These are phyloP conservation scores for Carollia perspicillata DNA, from an alignment of 2,113 vertebrate genomes.

Conservation along the genomic window DNA sequence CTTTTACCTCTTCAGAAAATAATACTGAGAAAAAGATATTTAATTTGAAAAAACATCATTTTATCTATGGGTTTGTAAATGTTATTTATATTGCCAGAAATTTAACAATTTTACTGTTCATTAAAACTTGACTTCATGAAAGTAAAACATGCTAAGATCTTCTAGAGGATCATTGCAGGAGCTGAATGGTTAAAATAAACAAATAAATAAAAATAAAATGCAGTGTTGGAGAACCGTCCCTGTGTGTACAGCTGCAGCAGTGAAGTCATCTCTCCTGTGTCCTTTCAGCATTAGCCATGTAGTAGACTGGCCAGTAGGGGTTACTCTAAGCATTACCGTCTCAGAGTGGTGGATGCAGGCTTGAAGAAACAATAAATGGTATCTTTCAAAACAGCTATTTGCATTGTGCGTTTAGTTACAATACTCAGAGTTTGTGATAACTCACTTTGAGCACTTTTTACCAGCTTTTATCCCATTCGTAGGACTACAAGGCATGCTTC, in stretches of 20 bases:
- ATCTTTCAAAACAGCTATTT: not conserved
- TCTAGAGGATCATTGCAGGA: not conserved
- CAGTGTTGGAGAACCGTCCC: not conserved
- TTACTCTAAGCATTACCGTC: slow-evolving; percentile 19
- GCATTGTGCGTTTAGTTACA: not conserved
- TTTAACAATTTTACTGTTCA: not conserved
- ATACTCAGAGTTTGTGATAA: not conserved
- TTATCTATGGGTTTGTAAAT: not conserved
- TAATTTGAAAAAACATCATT: not conserved
- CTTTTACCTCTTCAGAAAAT: not conserved
- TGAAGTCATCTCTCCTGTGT: not conserved
- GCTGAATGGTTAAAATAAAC: too few relatives aligned
- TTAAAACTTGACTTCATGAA: not conserved
- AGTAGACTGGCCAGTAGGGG: slow-evolving; percentile 9
- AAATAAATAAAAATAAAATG: not conserved
- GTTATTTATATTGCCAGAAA: not conserved
- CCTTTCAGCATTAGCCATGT: not conserved
- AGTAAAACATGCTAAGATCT: not conserved
- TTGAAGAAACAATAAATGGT: not conserved
- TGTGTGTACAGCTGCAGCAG: not conserved
- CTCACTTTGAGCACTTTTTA: not conserved
- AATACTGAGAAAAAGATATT: not conserved
- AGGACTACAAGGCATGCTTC: not conserved
- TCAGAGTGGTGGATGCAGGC: not conserved
- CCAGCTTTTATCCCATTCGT: not conserved